Conservation (phyloP, 2,888 invertebrate species). For the Cenopis cana region DNA sequence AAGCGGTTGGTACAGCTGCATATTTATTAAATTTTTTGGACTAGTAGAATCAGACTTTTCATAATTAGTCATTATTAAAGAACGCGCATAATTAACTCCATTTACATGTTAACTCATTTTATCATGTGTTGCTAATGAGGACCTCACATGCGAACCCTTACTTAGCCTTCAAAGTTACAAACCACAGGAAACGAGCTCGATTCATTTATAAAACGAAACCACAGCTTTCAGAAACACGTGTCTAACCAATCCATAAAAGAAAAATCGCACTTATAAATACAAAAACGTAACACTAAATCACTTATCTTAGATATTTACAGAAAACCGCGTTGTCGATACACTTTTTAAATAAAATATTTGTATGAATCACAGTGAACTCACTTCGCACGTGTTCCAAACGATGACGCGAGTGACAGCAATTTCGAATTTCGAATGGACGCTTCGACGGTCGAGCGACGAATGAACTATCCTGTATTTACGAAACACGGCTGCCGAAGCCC, state of each 20-base stretch:
- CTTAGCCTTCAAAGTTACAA: constrained; percentile 33
- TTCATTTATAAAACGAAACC: constrained; percentile 12
- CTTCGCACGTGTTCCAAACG: constrained; percentile 56
- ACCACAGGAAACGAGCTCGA: constrained; percentile 5
- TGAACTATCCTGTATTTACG: constrained; percentile 57
- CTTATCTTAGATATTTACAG: constrained; percentile 16
- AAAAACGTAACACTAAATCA: constrained; percentile 31
- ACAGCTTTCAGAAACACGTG: constrained; percentile 40
- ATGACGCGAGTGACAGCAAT: constrained; percentile 46
- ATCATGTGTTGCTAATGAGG: constrained; percentile 23
- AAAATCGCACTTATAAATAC: constrained; percentile 19
- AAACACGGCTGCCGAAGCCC: constrained; percentile 59
- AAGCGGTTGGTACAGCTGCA: no score
- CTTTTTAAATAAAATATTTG: constrained; percentile 45
- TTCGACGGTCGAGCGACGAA: constrained; percentile 62
- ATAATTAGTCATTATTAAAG: background rate
- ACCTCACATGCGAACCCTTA: constrained; percentile 33
- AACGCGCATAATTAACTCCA: constrained; percentile 13
- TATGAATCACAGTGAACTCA: constrained; percentile 53
- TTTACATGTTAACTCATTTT: constrained; percentile 22
- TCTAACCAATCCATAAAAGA: constrained; percentile 17
- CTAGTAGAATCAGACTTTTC: constrained; percentile 7
- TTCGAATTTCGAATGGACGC: constrained; percentile 50
- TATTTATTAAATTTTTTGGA: no score
- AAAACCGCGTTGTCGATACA: constrained; percentile 30